These are phyloP conservation scores for Passer domesticus DNA, from an alignment of 2,113 vertebrate species.

Conservation along the genomic window DNA sequence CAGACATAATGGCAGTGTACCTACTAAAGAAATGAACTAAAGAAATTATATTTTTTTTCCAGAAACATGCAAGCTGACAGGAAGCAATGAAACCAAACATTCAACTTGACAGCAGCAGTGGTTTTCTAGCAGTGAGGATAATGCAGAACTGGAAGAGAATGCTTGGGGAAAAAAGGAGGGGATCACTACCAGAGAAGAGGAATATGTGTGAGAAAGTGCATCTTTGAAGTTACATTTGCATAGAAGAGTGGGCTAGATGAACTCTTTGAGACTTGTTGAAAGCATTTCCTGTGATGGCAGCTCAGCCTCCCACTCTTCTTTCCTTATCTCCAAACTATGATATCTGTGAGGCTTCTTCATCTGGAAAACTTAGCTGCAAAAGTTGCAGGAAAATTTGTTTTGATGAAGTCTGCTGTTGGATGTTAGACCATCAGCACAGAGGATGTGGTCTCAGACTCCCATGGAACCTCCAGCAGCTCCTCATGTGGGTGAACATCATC, in stretches of 20 bases:
- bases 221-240: neutral
- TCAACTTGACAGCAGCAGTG: neutral
- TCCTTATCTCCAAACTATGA: neutral
- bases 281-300: neutral
- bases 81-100: neutral
- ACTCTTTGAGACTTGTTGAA: neutral
- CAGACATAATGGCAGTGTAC: neutral
- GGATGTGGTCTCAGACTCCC: neutral
- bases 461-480: neutral
- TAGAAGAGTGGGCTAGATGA: neutral
- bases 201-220: neutral
- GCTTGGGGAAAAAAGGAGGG: neutral
- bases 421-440: neutral
- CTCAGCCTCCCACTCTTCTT: neutral
- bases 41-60: neutral
- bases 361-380: neutral
- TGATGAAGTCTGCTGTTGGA: neutral
- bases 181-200: neutral
- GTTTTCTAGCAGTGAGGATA: neutral
- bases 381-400: neutral
- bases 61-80: neutral
- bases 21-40: neutral
- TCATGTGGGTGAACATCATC: neutral
- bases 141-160: neutral
- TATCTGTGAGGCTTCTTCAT: neutral